Conservation (phyloP, 2,888 invertebrate species). For the Tipula vernalis region DNA sequence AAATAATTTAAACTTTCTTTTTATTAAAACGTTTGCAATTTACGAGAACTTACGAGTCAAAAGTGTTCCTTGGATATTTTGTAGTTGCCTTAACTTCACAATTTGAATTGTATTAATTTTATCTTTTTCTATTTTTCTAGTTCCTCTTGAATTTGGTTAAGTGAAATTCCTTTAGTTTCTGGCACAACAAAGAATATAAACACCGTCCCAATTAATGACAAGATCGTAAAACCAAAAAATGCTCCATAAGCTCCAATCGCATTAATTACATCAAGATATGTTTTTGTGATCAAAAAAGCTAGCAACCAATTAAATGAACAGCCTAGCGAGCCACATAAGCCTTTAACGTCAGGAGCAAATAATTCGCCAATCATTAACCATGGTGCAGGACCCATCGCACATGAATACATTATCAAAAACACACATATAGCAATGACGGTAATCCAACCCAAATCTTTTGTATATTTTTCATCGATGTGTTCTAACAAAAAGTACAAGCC, state of each 20-base stretch:
- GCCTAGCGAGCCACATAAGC: conserved; percentile 55
- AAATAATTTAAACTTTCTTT: no score
- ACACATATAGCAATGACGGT: conserved; percentile 46
- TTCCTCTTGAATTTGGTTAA: conserved; percentile 57
- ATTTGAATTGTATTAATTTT: no score
- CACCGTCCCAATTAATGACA: conserved; percentile 44
- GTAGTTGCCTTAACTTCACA: no score
- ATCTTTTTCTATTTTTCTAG: conserved; percentile 36
- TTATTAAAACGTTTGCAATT: no score
- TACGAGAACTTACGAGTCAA: no score
- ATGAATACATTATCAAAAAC: conserved; percentile 60
- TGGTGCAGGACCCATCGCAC: conserved; percentile 70
- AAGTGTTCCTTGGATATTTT: no score
- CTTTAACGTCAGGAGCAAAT: conserved; percentile 58
- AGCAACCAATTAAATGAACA: conserved; percentile 65
- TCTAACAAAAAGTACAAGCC: conserved; percentile 43
- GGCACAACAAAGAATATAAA: conserved; percentile 45
- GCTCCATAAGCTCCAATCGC: conserved; percentile 43
- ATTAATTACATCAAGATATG: conserved; percentile 26
- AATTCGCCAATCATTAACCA: conserved; percentile 62
- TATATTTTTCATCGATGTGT: conserved; percentile 16
- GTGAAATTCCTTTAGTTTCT: conserved; percentile 53
- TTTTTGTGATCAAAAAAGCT: conserved; percentile 37
- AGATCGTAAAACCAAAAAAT: conserved; percentile 53
- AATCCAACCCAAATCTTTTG: conserved; percentile 43